A percentile compares a stretch with the other conserved stretches of the same genome.
phyloP scores from a whole-genome alignment of 2,113 vertebrate species.

The Lepidothrix coronata region DNA sequence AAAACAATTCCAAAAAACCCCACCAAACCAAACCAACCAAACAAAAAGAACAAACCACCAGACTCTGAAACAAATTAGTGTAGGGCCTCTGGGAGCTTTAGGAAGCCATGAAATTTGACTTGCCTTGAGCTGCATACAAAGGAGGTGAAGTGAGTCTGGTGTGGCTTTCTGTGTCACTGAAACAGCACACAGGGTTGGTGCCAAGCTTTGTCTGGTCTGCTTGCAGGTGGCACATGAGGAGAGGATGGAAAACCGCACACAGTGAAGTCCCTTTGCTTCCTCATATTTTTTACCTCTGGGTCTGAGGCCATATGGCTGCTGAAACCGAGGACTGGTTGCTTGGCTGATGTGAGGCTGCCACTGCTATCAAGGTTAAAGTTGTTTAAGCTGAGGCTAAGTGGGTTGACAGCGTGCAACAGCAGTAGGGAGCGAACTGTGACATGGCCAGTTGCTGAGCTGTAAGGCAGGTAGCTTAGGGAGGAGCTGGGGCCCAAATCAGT shows the following conservation, averaged over 20 bases:
- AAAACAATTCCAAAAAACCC: background rate
- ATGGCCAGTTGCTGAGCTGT: background rate
- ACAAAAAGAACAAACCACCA: background rate
- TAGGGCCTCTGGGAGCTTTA: background rate
- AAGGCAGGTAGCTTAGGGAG: background rate
- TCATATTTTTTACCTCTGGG: background rate
- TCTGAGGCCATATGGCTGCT: background rate
- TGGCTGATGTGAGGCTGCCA: accelerated
- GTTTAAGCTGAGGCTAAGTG: background rate
- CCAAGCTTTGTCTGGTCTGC: background rate
- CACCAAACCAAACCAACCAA: background rate
- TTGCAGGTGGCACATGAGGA: background rate
- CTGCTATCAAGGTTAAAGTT: background rate
- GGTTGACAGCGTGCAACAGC: background rate
- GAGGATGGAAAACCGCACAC: background rate
- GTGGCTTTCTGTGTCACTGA: background rate
- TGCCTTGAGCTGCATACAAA: background rate
- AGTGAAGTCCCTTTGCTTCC: background rate
- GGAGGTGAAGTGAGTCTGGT: background rate
- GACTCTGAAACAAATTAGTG: background rate
- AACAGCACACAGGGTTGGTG: background rate
- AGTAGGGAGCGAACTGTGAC: background rate
- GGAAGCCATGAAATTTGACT: background rate
- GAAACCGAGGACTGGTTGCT: background rate
- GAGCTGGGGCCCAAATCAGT: background rate